A percentile compares a stretch with the other conserved stretches of the same genome.
phyloP scores from a whole-genome alignment of 1,140 invertebrate species.

The Temnothorax curvispinosus region DNA sequence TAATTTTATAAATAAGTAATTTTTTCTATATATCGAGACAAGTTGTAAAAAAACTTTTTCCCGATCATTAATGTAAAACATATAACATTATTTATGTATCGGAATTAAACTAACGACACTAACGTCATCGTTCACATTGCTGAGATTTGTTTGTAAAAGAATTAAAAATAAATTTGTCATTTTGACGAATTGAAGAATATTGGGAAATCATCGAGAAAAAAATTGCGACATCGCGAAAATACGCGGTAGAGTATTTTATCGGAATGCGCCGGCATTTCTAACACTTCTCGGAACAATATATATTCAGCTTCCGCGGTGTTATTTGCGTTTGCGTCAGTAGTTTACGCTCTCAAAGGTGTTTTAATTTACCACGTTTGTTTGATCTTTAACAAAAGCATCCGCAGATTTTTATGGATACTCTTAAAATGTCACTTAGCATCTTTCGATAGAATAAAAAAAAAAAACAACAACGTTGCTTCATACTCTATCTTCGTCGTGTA shows the following conservation, averaged over 20 bases:
- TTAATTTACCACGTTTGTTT: conserved; percentile 13
- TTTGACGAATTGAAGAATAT: not conserved
- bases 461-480: not conserved
- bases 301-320: not conserved
- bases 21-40: not conserved
- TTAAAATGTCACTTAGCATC: conserved; percentile 12
- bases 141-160: not conserved
- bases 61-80: not conserved
- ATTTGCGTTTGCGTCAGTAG: not conserved
- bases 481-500: not conserved
- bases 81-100: not conserved
- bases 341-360: not conserved
- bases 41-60: not conserved
- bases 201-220: too few relatives aligned
- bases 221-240: too few relatives aligned
- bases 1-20: not conserved
- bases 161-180: not conserved
- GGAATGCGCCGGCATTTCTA: not conserved
- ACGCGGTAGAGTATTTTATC: too few relatives aligned
- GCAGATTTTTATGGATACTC: conserved; percentile 2
- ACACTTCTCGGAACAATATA: not conserved
- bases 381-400: not conserved
- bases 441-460: not conserved
- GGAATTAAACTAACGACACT: not conserved
- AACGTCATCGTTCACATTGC: not conserved